Conservation (phyloP, 2,797 vertebrate genomes). For the Ataeniobius toweri region DNA sequence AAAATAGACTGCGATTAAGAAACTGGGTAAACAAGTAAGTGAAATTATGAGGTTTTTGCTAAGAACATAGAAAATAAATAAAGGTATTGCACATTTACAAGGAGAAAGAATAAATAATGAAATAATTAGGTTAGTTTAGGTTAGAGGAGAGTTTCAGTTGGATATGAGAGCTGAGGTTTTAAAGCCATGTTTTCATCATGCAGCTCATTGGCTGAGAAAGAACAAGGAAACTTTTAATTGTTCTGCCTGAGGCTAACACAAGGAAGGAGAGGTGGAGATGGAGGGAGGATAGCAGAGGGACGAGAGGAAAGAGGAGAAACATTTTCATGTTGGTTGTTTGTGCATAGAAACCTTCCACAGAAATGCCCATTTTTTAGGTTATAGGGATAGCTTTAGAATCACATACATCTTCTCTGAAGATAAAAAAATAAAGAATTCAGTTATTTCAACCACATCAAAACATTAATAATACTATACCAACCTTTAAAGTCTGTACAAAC, state of each 20-base stretch:
- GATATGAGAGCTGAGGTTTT: constrained; percentile 53
- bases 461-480: no score
- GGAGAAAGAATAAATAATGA: no score
- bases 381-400: background rate
- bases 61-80: background rate
- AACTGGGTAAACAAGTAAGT: background rate
- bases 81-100: background rate
- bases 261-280: constrained; percentile 10
- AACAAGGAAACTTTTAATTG: constrained; percentile 78
- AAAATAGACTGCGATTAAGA: background rate
- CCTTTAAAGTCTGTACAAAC: no score
- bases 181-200: constrained; percentile 75
- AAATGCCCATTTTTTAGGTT: background rate
- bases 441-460: no score
- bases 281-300: background rate
- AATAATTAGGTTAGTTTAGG: background rate
- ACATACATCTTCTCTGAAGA: no score
- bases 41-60: background rate
- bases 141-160: constrained; percentile 20
- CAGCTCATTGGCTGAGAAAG: constrained; percentile 76
- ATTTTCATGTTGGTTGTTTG: constrained; percentile 16
- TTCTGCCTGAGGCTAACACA: constrained; percentile 60
- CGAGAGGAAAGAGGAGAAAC: background rate
- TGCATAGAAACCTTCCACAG: constrained; percentile 1
- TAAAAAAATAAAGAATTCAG: no score